Evolutionary conservation across 2,113 vertebrate genomes (phyloP), one percentile per base, ranked within the genome.

Genomic region (Phocoena sinus): DNA sequence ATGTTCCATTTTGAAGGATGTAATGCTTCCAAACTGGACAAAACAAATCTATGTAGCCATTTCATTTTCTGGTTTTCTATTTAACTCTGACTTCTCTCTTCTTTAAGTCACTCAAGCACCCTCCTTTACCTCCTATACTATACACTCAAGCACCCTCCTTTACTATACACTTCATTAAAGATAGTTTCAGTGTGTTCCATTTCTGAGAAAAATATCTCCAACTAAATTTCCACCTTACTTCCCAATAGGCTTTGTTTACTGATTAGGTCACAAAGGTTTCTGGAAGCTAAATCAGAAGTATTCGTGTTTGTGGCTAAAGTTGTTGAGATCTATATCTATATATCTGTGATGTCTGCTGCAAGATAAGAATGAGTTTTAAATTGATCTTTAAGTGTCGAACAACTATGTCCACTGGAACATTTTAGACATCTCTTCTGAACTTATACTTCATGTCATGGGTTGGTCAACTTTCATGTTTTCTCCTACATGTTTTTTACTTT

Each of bases 331-430:
- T 92, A 85, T 97, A 81, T 77, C 96, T 96, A 36, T 92, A 17
- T 85, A 91, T 73, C 80, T 90, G 47, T 97, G 95, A 91, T 91
- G 88, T 25, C 79, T 96, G 36, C 80, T 26, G 26, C 33, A 70
- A 95, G 95, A 96, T 79, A 92, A 97, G 96, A 97, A 97, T 97
- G 96, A 92, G 96, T 95, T 97, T 97, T 97, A 97, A 97, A 97
- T 97, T 95, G 96, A 96, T 97, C 95, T 94, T 93, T 87, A 95
- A 95, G 89, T 96, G 95, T 97, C 83, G 73, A 97, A 95, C 81
- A 95, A 79, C 70, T 74, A 81, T 93, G 70, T 84, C 83, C 53
- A 89, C 79, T 81, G 93, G 97, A 96, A 95, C 70, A 96, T 36
- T 68, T 83, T 90, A 96, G 96, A 93, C 56, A 70, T 88, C 94